Percentiles rank a stretch among this genome's conserved stretches.
phyloP scores from a whole-genome alignment of 2,888 invertebrate genomes.

The Drosophila anomalipes region DNA sequence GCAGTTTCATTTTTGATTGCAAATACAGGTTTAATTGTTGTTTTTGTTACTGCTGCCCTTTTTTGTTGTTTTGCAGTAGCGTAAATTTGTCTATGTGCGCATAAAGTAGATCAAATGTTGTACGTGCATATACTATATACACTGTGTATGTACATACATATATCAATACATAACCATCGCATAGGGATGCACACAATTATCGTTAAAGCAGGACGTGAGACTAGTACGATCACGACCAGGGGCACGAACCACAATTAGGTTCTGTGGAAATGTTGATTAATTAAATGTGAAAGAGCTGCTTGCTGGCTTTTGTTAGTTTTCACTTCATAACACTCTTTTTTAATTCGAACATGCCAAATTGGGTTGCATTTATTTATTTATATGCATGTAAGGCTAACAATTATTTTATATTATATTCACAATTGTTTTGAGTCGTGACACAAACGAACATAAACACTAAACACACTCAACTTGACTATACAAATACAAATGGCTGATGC shows the following conservation, averaged over 20 bases:
- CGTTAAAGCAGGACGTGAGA: background rate
- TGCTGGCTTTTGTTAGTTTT: background rate
- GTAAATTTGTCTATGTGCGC: conserved; percentile 35
- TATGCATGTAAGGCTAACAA: background rate
- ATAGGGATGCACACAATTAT: background rate
- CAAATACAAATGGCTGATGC: background rate
- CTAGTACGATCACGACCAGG: background rate
- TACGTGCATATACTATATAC: background rate
- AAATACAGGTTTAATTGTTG: conserved; percentile 32
- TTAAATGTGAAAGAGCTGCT: background rate
- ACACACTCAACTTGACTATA: background rate
- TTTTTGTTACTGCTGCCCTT: conserved; percentile 12
- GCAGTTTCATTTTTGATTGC: conserved; percentile 35
- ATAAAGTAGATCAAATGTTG: conserved; percentile 7
- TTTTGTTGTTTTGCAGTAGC: conserved; percentile 24
- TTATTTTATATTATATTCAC: background rate
- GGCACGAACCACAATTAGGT: background rate
- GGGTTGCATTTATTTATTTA: background rate
- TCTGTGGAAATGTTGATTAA: background rate
- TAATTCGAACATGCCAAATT: background rate
- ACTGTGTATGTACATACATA: too few relatives aligned
- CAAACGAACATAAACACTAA: background rate
- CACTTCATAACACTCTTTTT: background rate
- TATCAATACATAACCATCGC: background rate
- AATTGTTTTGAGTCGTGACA: background rate